Evolutionary conservation across 1,140 invertebrate genomes (phyloP).

Genomic region (Leptinotarsa lineolata): DNA sequence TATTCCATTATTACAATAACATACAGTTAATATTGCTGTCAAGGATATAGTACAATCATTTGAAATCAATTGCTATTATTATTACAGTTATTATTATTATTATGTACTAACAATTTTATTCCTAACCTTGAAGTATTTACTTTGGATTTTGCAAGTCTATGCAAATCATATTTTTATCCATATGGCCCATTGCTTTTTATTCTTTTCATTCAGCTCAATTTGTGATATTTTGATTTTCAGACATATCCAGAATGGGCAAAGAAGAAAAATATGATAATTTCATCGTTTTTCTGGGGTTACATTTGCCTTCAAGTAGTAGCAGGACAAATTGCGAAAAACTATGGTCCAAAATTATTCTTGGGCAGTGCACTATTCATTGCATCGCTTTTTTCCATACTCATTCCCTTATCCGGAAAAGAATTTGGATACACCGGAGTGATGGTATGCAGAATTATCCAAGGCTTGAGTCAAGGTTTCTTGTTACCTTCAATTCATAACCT

Average conservation of each 20-base stretch:
- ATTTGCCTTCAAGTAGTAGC: constrained; percentile 66
- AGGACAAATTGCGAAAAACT: constrained; percentile 67
- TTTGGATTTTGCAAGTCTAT: too few species aligned
- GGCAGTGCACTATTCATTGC: constrained; percentile 60
- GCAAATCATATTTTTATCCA: too few species aligned
- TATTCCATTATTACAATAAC: too few species aligned
- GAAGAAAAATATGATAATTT: constrained; percentile 62
- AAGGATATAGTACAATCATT: too few species aligned
- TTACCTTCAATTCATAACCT: constrained; percentile 39
- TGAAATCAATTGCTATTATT: too few species aligned
- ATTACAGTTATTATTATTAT: too few species aligned
- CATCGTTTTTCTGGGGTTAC: constrained; percentile 72
- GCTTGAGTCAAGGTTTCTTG: constrained; percentile 43
- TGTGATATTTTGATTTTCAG: neutral
- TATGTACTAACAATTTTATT: too few species aligned
- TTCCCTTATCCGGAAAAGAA: constrained; percentile 34
- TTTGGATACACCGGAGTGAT: constrained; percentile 39
- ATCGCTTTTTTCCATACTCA: constrained; percentile 59
- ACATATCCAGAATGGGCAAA: constrained; percentile 55
- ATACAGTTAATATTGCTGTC: too few species aligned
- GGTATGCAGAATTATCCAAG: constrained; percentile 41
- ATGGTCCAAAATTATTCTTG: constrained; percentile 67
- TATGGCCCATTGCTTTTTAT: too few species aligned
- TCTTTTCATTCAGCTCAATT: too few species aligned
- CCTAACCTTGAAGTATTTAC: too few species aligned